These are phyloP conservation scores for Apantesis nais DNA, from an alignment of 2,888 invertebrate species.

Conservation along the genomic window DNA sequence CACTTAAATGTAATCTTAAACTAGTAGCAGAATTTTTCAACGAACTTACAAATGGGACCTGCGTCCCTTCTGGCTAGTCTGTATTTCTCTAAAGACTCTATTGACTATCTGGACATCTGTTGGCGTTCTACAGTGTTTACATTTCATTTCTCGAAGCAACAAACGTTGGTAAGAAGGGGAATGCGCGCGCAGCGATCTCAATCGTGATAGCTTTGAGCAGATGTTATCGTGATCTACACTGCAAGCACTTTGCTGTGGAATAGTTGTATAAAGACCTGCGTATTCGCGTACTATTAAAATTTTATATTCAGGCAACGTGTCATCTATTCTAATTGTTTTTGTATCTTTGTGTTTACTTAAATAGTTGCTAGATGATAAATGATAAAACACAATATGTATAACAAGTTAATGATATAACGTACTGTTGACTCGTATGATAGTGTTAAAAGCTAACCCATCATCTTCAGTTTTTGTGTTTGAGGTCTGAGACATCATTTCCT, in stretches of 20 bases:
- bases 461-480: slow-evolving; percentile 12
- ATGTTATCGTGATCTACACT: slow-evolving; percentile 70
- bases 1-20: slow-evolving; percentile 11
- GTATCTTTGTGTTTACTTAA: background rate
- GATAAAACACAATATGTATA: background rate
- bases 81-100: slow-evolving; percentile 63
- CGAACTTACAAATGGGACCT: slow-evolving; percentile 13
- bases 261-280: slow-evolving; percentile 52
- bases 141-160: slow-evolving; percentile 83
- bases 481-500: slow-evolving; percentile 32
- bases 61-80: slow-evolving; percentile 57
- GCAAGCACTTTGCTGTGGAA: slow-evolving; percentile 57
- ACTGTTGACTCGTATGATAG: slow-evolving; percentile 22
- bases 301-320: slow-evolving; percentile 26
- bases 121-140: slow-evolving; percentile 78
- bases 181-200: slow-evolving; percentile 79
- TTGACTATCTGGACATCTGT: slow-evolving; percentile 85
- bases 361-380: background rate
- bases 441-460: slow-evolving; percentile 26
- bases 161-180: slow-evolving; percentile 66
- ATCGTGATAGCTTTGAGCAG: slow-evolving; percentile 79
- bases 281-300: slow-evolving; percentile 53
- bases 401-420: slow-evolving; percentile 16
- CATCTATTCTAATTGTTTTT: slow-evolving; percentile 2
- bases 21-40: background rate